Percentiles rank a stretch among this genome's conserved stretches.
These are phyloP conservation scores for Oxystoma pomonae DNA, from an alignment of 2,888 invertebrate genomes.

Conservation along the genomic window DNA sequence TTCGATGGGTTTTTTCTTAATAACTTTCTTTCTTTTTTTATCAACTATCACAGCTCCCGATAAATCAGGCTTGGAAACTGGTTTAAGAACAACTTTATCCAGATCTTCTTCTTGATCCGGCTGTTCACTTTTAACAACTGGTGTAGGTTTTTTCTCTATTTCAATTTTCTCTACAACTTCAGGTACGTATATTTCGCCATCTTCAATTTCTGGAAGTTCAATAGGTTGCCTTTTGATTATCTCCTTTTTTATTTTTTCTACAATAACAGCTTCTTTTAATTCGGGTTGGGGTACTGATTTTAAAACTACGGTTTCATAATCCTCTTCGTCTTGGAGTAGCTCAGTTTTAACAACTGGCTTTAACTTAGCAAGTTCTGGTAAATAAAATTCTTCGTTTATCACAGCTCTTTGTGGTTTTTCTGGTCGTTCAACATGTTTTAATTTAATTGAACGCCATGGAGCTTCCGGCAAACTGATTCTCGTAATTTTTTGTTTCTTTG, in stretches of 20 bases:
- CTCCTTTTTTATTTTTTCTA: slow-evolving; percentile 32
- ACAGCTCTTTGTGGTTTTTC: slow-evolving; percentile 26
- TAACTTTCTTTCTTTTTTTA: slow-evolving; percentile 32
- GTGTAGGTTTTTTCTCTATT: slow-evolving; percentile 33
- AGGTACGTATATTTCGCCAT: slow-evolving; percentile 37
- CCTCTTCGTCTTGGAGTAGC: slow-evolving; percentile 34
- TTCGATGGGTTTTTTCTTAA: slow-evolving; percentile 28
- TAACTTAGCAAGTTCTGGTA: slow-evolving; percentile 29
- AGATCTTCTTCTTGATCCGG: slow-evolving; percentile 33
- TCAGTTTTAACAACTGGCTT: slow-evolving; percentile 30
- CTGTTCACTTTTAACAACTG: slow-evolving; percentile 28
- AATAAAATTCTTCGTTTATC: slow-evolving; percentile 31
- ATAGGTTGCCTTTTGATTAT: slow-evolving; percentile 29
- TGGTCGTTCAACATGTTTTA: slow-evolving; percentile 34
- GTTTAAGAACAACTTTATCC: slow-evolving; percentile 42
- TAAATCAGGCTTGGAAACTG: slow-evolving; percentile 31
- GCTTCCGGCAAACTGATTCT: slow-evolving; percentile 27
- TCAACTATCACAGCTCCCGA: slow-evolving; percentile 30
- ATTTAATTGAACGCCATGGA: slow-evolving; percentile 35
- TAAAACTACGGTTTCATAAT: slow-evolving; percentile 40
- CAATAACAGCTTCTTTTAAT: slow-evolving; percentile 28
- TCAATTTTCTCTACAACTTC: slow-evolving; percentile 35
- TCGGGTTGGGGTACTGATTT: slow-evolving; percentile 38
- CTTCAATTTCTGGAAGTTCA: slow-evolving; percentile 33
- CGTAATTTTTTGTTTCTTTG: slow-evolving; percentile 36